Percentiles rank a stretch among this genome's conserved stretches.
These are phyloP conservation scores for zebrafish (Danio rerio) DNA, from an alignment of 2,113 vertebrate species.

Conservation along the genomic window DNA sequence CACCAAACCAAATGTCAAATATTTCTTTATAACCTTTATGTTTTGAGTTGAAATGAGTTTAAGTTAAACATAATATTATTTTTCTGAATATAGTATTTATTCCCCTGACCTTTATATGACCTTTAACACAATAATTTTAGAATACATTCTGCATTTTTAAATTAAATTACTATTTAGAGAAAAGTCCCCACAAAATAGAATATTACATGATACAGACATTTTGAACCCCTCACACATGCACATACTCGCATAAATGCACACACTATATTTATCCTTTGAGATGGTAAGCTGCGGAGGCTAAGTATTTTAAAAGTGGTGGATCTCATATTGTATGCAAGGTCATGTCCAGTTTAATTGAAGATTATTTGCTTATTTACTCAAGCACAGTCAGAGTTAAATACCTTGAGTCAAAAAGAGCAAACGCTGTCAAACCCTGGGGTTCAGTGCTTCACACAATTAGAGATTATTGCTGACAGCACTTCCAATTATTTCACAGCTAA, in stretches of 20 bases:
- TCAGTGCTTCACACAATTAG: constrained; percentile 71
- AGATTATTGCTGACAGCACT: constrained; percentile 60
- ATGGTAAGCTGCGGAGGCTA: constrained; percentile 49
- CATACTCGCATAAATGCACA: neutral
- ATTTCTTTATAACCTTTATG: too few species aligned
- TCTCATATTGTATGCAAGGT: constrained; percentile 60
- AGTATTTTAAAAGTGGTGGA: constrained; percentile 60
- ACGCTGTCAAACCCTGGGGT: constrained; percentile 70
- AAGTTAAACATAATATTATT: too few species aligned
- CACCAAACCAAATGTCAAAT: too few species aligned
- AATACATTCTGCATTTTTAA: too few species aligned
- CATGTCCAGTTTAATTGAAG: constrained; percentile 77
- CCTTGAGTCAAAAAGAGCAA: constrained; percentile 71
- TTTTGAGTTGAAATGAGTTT: too few species aligned
- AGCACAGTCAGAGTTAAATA: constrained; percentile 75
- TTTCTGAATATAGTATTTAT: too few species aligned
- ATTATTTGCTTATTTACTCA: constrained; percentile 82
- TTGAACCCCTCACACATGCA: neutral
- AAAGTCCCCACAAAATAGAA: too few species aligned
- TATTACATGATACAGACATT: too few species aligned
- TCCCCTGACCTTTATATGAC: too few species aligned
- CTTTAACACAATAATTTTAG: too few species aligned
- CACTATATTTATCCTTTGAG: neutral
- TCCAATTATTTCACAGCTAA: constrained; percentile 4
- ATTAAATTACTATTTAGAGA: too few species aligned